These are phyloP conservation scores for Lasius fuliginosus DNA, from an alignment of 2,888 invertebrate species.

Conservation along the genomic window DNA sequence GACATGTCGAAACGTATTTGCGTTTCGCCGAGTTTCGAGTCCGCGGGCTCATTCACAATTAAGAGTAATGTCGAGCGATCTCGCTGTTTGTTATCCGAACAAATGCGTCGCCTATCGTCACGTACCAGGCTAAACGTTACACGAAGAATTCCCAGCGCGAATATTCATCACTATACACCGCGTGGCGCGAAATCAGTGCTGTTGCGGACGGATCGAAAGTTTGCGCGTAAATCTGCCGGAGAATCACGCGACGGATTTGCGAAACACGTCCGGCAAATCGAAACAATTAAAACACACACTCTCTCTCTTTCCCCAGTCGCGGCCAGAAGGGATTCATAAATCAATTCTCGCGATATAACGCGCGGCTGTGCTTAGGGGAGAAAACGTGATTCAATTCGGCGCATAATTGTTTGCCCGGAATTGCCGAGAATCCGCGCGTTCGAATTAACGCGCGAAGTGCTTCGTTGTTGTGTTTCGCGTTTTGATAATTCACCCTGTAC, in stretches of 20 bases:
- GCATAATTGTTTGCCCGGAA: constrained; percentile 47
- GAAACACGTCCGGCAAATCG: constrained; percentile 43
- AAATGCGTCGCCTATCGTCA: constrained; percentile 38
- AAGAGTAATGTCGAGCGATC: constrained; percentile 47
- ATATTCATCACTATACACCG: constrained; percentile 33
- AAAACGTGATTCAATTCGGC: constrained; percentile 52
- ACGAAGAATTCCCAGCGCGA: constrained; percentile 50
- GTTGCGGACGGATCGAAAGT: constrained; percentile 30
- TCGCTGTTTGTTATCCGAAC: constrained; percentile 34
- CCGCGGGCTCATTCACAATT: constrained; percentile 43
- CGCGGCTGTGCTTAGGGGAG: constrained; percentile 47
- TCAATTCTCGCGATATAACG: constrained; percentile 49
- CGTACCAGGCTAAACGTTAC: constrained; percentile 27
- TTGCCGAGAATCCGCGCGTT: constrained; percentile 35
- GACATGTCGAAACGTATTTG: constrained; percentile 44
- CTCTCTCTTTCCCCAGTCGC: constrained; percentile 23
- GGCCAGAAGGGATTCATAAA: constrained; percentile 54
- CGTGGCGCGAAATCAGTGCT: constrained; percentile 25
- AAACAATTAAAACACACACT: constrained; percentile 43
- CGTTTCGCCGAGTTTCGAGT: constrained; percentile 21
- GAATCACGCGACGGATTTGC: constrained; percentile 42
- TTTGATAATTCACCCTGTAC: constrained; percentile 34
- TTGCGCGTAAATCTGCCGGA: constrained; percentile 59
- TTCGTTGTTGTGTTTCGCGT: constrained; percentile 31
- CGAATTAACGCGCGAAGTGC: constrained; percentile 38